Percentiles rank a stretch among this genome's conserved stretches.
These are phyloP conservation scores for Drosophila imparisetae DNA, from an alignment of 2,888 invertebrate genomes.

Conservation along the genomic window DNA sequence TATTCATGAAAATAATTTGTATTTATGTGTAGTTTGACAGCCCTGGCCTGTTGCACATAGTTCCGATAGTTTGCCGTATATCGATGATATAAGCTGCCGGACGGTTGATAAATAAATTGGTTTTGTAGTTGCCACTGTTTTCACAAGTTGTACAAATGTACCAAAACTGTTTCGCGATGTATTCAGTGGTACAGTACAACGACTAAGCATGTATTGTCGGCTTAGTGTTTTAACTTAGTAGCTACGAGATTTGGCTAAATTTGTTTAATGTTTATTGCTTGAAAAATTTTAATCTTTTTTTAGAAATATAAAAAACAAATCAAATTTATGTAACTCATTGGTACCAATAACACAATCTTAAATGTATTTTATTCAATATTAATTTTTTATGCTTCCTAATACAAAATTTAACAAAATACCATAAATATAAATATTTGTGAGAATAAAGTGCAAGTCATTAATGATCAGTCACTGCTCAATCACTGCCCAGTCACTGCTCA, in stretches of 20 bases:
- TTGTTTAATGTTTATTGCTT: background rate
- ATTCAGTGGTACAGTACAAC: background rate
- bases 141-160: background rate
- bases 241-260: background rate
- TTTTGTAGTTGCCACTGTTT: background rate
- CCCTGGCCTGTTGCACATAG: background rate
- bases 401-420: background rate
- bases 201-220: too few species aligned
- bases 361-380: too few species aligned
- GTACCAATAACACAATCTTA: too few species aligned
- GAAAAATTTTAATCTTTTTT: too few species aligned
- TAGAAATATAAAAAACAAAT: too few species aligned
- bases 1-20: background rate
- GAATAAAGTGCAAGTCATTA: background rate
- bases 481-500: background rate
- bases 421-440: background rate
- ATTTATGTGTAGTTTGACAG: constrained; percentile 5
- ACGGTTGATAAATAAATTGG: background rate
- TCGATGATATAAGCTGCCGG: constrained; percentile 23
- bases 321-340: too few species aligned
- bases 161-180: background rate
- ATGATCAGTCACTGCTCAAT: background rate
- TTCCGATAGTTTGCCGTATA: constrained; percentile 1
- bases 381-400: too few species aligned
- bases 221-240: background rate